Conservation (phyloP, 2,113 vertebrate species). For the Entomyzon cyanotis region DNA sequence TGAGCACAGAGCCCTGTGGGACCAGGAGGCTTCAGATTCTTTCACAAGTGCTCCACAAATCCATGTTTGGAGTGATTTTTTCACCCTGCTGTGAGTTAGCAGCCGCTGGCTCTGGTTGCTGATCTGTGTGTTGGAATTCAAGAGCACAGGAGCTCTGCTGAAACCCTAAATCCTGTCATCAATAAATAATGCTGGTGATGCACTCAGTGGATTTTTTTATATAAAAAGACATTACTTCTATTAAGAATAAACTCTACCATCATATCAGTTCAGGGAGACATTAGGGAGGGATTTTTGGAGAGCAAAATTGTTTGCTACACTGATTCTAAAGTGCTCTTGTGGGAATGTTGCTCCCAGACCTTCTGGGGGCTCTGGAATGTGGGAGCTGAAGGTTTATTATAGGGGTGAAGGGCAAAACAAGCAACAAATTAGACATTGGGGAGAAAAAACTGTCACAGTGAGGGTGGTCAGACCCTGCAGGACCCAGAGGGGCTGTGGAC, state of each 20-base stretch:
- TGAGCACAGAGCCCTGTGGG: not conserved
- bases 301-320: not conserved
- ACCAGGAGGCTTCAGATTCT: not conserved
- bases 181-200: not conserved
- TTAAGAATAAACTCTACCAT: not conserved
- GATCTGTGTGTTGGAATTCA: not conserved
- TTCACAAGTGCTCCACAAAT: not conserved
- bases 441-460: constrained; percentile 13
- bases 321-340: not conserved
- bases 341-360: not conserved
- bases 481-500: not conserved
- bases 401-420: not conserved
- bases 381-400: not conserved
- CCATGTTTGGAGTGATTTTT: not conserved
- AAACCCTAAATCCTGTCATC: not conserved
- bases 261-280: not conserved
- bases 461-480: not conserved
- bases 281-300: not conserved
- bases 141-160: not conserved
- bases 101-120: not conserved
- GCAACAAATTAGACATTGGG: not conserved
- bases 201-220: not conserved
- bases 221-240: not conserved
- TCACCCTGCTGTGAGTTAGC: not conserved
- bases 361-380: not conserved